Conservation (phyloP, 2,797 vertebrate genomes). For the Hypotaenidia philippensis region DNA sequence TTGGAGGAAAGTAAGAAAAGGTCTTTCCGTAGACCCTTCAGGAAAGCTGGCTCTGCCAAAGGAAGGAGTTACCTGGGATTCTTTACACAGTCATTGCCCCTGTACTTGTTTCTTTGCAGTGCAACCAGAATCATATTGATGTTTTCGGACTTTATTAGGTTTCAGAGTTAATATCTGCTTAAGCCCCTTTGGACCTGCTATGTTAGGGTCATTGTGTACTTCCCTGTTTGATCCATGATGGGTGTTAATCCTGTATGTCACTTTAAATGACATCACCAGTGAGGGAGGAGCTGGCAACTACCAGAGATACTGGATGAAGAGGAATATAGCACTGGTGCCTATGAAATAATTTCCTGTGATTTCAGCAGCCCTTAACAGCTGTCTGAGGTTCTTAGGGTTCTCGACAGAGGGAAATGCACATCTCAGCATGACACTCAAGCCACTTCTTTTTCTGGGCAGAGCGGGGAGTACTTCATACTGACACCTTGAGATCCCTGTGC, state of each 20-base stretch:
- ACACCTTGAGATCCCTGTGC: not conserved
- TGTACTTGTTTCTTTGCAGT: not conserved
- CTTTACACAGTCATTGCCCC: not conserved
- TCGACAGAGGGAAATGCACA: not conserved
- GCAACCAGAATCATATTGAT: not conserved
- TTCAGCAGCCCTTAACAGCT: not conserved
- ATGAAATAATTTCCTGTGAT: not conserved
- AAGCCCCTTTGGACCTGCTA: not conserved
- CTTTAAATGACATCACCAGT: not conserved
- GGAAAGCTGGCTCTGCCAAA: not conserved
- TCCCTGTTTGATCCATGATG: not conserved
- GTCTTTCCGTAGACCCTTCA: not conserved
- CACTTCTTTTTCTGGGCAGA: not conserved
- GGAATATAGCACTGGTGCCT: not conserved
- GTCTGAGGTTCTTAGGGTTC: not conserved
- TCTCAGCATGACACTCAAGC: not conserved
- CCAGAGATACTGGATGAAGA: not conserved
- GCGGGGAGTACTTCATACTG: not conserved
- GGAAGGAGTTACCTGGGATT: not conserved
- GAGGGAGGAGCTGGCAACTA: not conserved
- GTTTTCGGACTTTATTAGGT: not conserved
- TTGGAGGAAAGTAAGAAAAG: not conserved
- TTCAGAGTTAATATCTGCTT: not conserved
- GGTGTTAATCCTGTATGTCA: not conserved
- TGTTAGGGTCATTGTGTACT: not conserved